Evolutionary conservation across 2,888 invertebrate species (phyloP).

Genomic region (Heteromurus nitidus): DNA sequence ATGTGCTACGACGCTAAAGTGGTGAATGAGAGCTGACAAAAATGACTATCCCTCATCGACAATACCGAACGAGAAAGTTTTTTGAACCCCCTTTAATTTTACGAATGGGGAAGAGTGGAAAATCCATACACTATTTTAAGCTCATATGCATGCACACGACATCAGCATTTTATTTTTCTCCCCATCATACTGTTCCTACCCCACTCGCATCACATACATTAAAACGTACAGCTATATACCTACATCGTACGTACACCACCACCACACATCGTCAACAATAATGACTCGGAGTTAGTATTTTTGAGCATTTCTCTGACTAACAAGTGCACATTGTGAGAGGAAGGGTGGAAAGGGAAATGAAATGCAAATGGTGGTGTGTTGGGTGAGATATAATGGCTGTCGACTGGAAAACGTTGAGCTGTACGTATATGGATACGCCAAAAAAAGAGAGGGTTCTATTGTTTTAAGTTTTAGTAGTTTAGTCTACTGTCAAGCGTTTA

Average conservation of each 20-base stretch:
- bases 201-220: neutral
- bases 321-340: neutral
- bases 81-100: constrained; percentile 40
- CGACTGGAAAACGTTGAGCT: neutral
- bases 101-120: constrained; percentile 31
- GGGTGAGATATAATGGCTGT: constrained; percentile 25
- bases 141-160: neutral
- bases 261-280: neutral
- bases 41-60: constrained; percentile 21
- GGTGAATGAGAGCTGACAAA: too few relatives aligned
- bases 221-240: constrained; percentile 10
- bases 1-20: neutral
- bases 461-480: constrained; percentile 58
- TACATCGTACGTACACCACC: neutral
- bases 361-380: constrained; percentile 5
- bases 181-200: neutral
- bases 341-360: neutral
- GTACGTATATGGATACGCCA: neutral
- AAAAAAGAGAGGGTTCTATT: constrained; percentile 30
- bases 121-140: constrained; percentile 15
- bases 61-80: constrained; percentile 22
- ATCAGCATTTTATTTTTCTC: neutral
- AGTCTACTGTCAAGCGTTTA: constrained; percentile 32
- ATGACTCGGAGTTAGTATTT: neutral
- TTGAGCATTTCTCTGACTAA: too few relatives aligned